Base-by-base conservation (phyloP, 2,113 vertebrate genomes). In the Edolisoma coerulescens region DNA sequence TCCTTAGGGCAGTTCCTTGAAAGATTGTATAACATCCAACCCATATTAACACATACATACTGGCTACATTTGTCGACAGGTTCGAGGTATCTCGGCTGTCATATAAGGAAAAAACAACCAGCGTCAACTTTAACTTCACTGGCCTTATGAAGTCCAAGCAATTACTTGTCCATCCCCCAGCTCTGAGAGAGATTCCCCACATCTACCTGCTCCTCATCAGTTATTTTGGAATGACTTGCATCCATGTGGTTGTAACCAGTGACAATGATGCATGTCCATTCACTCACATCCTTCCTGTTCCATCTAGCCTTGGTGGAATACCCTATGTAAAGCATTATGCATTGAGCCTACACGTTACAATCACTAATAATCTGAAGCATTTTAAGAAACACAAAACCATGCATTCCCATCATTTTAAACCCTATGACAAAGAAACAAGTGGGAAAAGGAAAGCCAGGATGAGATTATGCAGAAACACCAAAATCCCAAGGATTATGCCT, bases 31-130 rank as follows among this genome's bases (percentile, higher is more conserved):
- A 99, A 97, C 93, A 99, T 98, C 98, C 99, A 98, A 69, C 98
- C 98, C 90, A 90, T 98, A 54, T 99, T 98, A 93, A 99, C 98
- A 96, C 99, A 99, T 79, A 99, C 98, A 22, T 99, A 99, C 91
- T 99, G 99, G 60, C 98, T 99, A 87, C 99, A 99, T 89, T 98
- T 98, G 84, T 99, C 99, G 13, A 99, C 96, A n/a, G 99, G 98
- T 95, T 99, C 98, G 26, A 99, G 99, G 74, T 98, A 99, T 65
- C 96, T 97, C 70, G 98, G 98, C 98, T 98, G 89, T 87, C 74
- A 69, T 16, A n/a, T 33, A 78, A 82, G n/a, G 56, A 49, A 49
- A 76, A 87, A 82, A 89, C 26, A 96, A 84, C 18, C n/a, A 87
- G 47, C 81, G 56, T 87, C 39, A 92, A 12, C 21, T 73, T 82